Evolutionary conservation across 2,113 vertebrate species (phyloP).

Genomic region (Labeo catla): DNA sequence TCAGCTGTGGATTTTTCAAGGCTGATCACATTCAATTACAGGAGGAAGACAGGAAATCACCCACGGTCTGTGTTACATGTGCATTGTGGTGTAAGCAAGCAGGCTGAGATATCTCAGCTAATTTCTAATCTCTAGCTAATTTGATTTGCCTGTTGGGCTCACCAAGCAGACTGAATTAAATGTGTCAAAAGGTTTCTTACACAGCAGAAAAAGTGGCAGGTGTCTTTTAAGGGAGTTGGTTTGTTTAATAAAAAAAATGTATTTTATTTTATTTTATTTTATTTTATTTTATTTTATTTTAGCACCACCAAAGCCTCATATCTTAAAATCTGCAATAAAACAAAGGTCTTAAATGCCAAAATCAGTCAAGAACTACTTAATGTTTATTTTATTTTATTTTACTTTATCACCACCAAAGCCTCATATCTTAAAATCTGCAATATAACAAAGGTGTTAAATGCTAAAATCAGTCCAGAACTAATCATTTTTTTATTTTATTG

Average conservation of each 20-base stretch:
- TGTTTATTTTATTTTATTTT: neutral
- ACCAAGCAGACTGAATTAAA: constrained; percentile 33
- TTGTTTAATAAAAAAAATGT: too few species aligned
- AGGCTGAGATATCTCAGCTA: constrained; percentile 25
- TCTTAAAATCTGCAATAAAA: too few species aligned
- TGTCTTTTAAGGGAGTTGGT: neutral
- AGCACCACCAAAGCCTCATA: too few species aligned
- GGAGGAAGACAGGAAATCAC: neutral
- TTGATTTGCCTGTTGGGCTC: constrained; percentile 42
- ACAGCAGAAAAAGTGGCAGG: neutral
- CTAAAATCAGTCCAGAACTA: neutral
- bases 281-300: neutral
- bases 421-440: neutral
- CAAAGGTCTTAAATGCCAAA: too few species aligned
- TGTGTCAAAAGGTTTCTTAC: neutral
- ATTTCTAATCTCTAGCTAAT: constrained; percentile 25
- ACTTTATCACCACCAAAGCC: neutral
- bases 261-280: neutral
- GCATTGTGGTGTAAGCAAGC: neutral
- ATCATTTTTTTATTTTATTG: too few species aligned
- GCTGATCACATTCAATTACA: constrained; percentile 24
- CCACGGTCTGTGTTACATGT: neutral
- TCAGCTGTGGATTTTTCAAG: constrained; percentile 12
- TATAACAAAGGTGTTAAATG: neutral
- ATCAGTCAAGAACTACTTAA: too few species aligned